Percentiles rank a stretch among this genome's conserved stretches.
These are phyloP conservation scores for Felis chaus DNA, from an alignment of 2,113 vertebrate species.

Conservation along the genomic window DNA sequence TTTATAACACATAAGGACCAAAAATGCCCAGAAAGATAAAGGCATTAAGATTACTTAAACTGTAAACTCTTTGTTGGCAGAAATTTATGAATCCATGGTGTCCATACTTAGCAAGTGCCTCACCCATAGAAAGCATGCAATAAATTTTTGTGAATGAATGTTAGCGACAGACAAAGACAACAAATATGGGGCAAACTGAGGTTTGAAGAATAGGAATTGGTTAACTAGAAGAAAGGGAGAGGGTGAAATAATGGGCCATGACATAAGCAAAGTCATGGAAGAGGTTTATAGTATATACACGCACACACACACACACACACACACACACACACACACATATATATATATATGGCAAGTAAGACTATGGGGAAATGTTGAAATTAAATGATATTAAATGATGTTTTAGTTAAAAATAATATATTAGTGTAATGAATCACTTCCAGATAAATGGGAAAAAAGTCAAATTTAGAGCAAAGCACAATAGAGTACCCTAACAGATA, in stretches of 20 bases:
- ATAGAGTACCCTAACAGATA: accelerated
- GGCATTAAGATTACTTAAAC: not conserved
- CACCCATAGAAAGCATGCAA: not conserved
- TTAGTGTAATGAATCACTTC: not conserved
- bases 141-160: not conserved
- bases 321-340: too few relatives aligned
- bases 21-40: not conserved
- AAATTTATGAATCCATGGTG: not conserved
- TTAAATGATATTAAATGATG: not conserved
- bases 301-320: accelerated
- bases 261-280: not conserved
- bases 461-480: not conserved
- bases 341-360: not conserved
- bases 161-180: not conserved
- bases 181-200: not conserved
- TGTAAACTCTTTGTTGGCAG: not conserved
- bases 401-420: not conserved
- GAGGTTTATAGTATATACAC: not conserved
- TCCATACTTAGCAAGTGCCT: not conserved
- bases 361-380: not conserved
- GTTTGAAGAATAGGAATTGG: not conserved
- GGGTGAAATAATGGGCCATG: not conserved
- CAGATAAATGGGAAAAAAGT: not conserved
- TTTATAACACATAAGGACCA: not conserved
- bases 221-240: not conserved